Base-by-base conservation (phyloP, 2,797 vertebrate species). In the Harpagifer antarcticus region DNA sequence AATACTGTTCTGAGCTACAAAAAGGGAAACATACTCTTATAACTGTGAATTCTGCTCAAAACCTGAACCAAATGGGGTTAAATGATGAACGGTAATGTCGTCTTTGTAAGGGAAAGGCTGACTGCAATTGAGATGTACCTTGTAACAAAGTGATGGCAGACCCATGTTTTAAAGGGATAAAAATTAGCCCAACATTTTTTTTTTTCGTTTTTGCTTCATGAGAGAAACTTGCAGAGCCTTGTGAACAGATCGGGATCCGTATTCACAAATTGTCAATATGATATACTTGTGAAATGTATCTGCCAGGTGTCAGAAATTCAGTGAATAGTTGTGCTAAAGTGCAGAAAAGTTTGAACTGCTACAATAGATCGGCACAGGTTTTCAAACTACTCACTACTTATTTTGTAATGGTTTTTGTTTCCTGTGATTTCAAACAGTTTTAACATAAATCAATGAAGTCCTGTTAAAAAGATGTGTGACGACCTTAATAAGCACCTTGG, bases 251-350 rank as follows among this genome's bases (percentile, higher is more conserved):
- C 9, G 49, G 64, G 59, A 84, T 57, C 49, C 52, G 43, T 53
- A 47, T 19, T 72, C 48, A 44, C 44, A 74, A 54, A 68, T 54
- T 10, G 47, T 87, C 37, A 74, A 54, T 64, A 27, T 56, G 33
- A 62, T 71, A 61, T 64, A 66, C 65, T 12, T 64, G 71, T 85
- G 17, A 74, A 74, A 76, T 63, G 27, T 45, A 2, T 86, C 27
- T 47, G 60, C 79, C 73, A 50, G 31, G 10, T 76, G 71, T 83
- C 76, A 48, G 60, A 81, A 53, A 71, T 65, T 76, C 49, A 66
- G 48, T 77, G 44, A 71, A 70, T 74, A 84, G 87, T 89, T 74
- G 84, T 86, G 76, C 86, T 89, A 59, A 75, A 83, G 67, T 81
- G 57, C 65, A 60, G 59, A 66, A 68, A 0, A 6, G 1, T 70